Evolutionary conservation across 2,113 vertebrate species (phyloP).

Genomic region (Apus apus): DNA sequence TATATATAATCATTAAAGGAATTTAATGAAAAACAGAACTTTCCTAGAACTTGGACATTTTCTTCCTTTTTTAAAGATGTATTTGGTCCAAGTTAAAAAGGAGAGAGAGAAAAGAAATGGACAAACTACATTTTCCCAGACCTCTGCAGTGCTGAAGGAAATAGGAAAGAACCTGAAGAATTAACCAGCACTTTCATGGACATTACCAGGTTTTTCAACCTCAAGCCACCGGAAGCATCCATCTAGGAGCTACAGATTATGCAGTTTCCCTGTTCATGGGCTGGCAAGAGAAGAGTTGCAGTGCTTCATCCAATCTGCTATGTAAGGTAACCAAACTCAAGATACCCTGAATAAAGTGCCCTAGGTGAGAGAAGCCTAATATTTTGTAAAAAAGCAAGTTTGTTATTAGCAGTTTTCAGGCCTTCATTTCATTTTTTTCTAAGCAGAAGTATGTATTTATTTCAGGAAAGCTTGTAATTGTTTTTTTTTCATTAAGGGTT

Average conservation of each 20-base stretch:
- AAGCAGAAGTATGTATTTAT: not conserved
- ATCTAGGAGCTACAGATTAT: not conserved
- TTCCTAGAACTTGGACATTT: not conserved
- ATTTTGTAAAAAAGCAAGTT: not conserved
- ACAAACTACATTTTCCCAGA: not conserved
- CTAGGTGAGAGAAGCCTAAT: not conserved
- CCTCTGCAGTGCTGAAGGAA: not conserved
- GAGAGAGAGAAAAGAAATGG: not conserved
- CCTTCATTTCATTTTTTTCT: not conserved
- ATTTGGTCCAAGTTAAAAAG: not conserved
- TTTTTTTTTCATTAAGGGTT: not conserved
- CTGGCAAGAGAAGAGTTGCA: not conserved
- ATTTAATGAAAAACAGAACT: not conserved
- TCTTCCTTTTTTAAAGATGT: not conserved
- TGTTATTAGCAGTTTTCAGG: not conserved
- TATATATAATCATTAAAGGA: not conserved
- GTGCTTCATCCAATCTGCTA: not conserved
- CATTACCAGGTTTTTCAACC: not conserved
- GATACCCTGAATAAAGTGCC: not conserved
- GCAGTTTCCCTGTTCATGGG: not conserved
- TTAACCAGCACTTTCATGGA: not conserved
- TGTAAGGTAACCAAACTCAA: not conserved
- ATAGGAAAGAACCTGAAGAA: not conserved
- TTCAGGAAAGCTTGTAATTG: not conserved
- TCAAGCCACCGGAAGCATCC: not conserved